These are phyloP conservation scores for Agrochola macilenta DNA, from an alignment of 2,888 invertebrate species.

Conservation along the genomic window DNA sequence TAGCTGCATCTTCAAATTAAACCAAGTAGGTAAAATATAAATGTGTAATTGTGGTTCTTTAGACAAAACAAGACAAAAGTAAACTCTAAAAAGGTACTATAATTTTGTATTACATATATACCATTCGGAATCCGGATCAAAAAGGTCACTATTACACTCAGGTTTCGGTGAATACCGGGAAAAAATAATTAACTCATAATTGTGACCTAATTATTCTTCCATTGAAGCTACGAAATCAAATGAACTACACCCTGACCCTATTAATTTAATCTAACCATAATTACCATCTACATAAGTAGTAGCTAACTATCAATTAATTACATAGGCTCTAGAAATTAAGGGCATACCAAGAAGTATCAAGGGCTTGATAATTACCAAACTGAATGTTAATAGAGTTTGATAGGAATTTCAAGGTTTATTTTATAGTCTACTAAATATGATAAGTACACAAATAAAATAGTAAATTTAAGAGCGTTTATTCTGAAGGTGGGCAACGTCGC, in stretches of 20 bases:
- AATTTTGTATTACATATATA: not conserved
- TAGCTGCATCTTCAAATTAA: no score
- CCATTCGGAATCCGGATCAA: not conserved
- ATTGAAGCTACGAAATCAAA: slow-evolving; percentile 4
- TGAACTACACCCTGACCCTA: slow-evolving; percentile 37
- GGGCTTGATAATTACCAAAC: slow-evolving; percentile 29
- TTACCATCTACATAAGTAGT: not conserved
- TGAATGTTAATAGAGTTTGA: not conserved
- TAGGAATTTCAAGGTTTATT: slow-evolving; percentile 14
- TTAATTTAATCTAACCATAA: slow-evolving; percentile 4
- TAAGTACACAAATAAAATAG: not conserved
- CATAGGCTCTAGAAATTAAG: slow-evolving; percentile 52
- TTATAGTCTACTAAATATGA: not conserved
- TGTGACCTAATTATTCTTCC: slow-evolving; percentile 6
- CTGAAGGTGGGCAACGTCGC: no score
- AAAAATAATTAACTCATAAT: not conserved
- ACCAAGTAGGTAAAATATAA: no score
- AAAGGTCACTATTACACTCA: not conserved
- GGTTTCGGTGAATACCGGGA: not conserved
- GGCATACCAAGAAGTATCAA: slow-evolving; percentile 36
- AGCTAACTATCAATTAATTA: slow-evolving; percentile 29
- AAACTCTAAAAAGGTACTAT: no score
- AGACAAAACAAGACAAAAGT: no score
- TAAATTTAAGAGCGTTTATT: no score
- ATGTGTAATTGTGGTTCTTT: no score